These are phyloP conservation scores for Choloepus hoffmanni DNA, from an alignment of 2,113 vertebrate species.

Conservation along the genomic window DNA sequence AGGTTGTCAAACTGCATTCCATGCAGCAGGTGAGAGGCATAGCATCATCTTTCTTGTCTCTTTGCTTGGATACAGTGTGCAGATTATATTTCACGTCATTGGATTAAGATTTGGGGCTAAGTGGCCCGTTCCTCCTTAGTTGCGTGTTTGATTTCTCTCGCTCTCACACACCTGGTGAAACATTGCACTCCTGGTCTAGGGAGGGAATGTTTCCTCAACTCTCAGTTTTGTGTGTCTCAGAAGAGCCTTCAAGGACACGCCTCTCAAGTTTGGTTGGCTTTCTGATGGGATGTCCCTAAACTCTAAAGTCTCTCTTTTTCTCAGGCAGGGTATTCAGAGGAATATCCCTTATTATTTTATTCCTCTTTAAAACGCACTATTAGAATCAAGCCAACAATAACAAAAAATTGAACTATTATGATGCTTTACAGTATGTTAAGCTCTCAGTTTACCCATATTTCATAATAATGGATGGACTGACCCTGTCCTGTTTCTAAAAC, in stretches of 20 bases:
- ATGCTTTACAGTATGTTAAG: not conserved
- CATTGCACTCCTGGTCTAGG: not conserved
- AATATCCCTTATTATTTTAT: not conserved
- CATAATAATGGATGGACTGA: not conserved
- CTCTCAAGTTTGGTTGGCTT: not conserved
- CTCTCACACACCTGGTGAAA: not conserved
- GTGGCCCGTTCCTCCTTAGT: not conserved
- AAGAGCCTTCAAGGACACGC: not conserved
- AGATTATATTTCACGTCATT: not conserved
- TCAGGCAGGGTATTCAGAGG: not conserved
- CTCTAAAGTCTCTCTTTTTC: not conserved
- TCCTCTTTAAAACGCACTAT: conserved; percentile 33
- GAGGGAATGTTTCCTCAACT: not conserved
- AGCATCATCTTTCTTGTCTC: not conserved
- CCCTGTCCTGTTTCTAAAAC: conserved; percentile 8
- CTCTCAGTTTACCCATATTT: conserved; percentile 8
- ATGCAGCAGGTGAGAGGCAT: not conserved
- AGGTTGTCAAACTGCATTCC: not conserved
- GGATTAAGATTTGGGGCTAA: not conserved
- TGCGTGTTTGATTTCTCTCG: conserved; percentile 1
- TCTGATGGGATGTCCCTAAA: not conserved
- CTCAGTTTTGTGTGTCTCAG: not conserved
- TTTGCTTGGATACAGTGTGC: not conserved
- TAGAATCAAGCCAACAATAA: conserved; percentile 2
- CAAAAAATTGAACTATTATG: conserved; percentile 2